phyloP scores from a whole-genome alignment of 2,113 vertebrate species.

The Cyrtonyx montezumae region DNA sequence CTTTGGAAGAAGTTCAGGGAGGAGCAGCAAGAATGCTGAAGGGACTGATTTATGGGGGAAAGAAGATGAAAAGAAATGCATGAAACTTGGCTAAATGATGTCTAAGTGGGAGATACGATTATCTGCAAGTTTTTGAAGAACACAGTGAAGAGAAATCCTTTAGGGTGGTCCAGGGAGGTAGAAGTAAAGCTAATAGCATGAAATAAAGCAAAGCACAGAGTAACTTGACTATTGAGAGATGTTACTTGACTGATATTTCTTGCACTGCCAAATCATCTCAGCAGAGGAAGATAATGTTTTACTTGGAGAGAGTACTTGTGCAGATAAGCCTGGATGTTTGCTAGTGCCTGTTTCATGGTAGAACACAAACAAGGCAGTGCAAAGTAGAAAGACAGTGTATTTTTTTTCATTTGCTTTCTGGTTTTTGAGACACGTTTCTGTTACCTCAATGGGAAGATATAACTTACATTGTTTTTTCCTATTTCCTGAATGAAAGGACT shows the following conservation, averaged over 20 bases:
- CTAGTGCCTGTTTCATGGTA: background rate
- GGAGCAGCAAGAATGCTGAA: slow-evolving; percentile 46
- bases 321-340: background rate
- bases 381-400: background rate
- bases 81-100: slow-evolving; percentile 46
- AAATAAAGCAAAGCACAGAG: background rate
- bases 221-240: background rate
- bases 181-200: background rate
- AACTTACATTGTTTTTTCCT: background rate
- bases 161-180: slow-evolving; percentile 47
- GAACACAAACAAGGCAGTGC: background rate
- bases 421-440: background rate
- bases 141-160: background rate
- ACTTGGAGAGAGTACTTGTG: background rate
- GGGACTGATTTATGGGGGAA: slow-evolving; percentile 51
- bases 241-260: slow-evolving; percentile 1
- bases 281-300: background rate
- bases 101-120: slow-evolving; percentile 54
- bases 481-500: background rate
- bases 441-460: background rate
- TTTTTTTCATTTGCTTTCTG: background rate
- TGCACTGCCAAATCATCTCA: background rate
- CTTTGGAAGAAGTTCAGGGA: slow-evolving; percentile 59
- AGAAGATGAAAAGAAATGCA: slow-evolving; percentile 61
- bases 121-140: slow-evolving; percentile 52